These are phyloP conservation scores for Silvanus unidentatus DNA, from an alignment of 2,888 invertebrate genomes.

Conservation along the genomic window DNA sequence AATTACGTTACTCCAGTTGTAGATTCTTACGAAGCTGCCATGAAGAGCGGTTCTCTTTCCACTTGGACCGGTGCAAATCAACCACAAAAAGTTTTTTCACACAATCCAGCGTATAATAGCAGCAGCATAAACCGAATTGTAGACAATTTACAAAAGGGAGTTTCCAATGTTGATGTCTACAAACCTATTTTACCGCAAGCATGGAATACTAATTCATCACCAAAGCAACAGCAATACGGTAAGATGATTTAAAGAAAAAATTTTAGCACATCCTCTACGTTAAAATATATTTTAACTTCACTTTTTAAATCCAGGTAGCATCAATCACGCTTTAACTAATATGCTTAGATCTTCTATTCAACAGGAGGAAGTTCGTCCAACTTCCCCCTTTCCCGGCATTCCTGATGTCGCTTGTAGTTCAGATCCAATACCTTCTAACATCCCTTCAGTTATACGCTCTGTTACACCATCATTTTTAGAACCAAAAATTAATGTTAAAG, in stretches of 20 bases:
- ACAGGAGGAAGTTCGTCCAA: constrained; percentile 20
- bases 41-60: constrained; percentile 33
- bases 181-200: constrained; percentile 49
- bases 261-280: no score
- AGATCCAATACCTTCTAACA: constrained; percentile 18
- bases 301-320: constrained; percentile 30
- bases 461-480: constrained; percentile 24
- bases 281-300: not conserved
- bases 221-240: constrained; percentile 40
- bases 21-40: constrained; percentile 42
- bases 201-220: constrained; percentile 41
- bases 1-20: constrained; percentile 41
- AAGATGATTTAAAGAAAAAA: no score
- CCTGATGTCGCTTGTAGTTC: constrained; percentile 31
- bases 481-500: constrained; percentile 21
- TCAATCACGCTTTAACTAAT: constrained; percentile 33
- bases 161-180: constrained; percentile 44
- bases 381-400: constrained; percentile 33
- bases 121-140: constrained; percentile 44
- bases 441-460: constrained; percentile 16
- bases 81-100: constrained; percentile 32
- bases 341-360: constrained; percentile 22
- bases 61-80: constrained; percentile 32
- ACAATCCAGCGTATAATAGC: constrained; percentile 44
- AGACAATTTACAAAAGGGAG: constrained; percentile 42